Conservation (phyloP, 1,140 invertebrate species). For the Hypothenemus hampei region DNA sequence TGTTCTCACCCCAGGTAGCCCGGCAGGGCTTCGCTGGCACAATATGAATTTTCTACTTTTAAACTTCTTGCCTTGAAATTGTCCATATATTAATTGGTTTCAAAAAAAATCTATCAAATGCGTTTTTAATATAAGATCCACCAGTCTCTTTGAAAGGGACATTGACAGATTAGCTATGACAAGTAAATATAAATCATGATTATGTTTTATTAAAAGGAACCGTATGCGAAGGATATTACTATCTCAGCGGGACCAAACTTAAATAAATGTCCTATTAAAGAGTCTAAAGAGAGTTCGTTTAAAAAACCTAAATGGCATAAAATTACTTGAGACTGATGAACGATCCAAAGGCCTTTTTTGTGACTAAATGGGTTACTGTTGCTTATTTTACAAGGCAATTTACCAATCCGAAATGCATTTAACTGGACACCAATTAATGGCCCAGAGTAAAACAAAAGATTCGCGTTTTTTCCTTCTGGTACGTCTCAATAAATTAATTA, state of each 20-base stretch:
- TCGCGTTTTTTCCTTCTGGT: too few relatives aligned
- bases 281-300: slow-evolving; percentile 24
- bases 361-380: slow-evolving; percentile 20
- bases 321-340: slow-evolving; percentile 21
- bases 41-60: slow-evolving; percentile 6
- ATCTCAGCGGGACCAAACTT: slow-evolving; percentile 22
- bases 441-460: slow-evolving; percentile 14
- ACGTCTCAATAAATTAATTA: too few relatives aligned
- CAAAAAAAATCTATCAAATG: neutral
- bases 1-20: slow-evolving; percentile 1
- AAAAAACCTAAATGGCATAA: slow-evolving; percentile 26
- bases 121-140: neutral
- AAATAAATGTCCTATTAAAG: slow-evolving; percentile 27
- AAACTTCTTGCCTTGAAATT: slow-evolving; percentile 3
- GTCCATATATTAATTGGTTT: neutral
- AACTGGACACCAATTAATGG: slow-evolving; percentile 23
- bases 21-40: slow-evolving; percentile 4
- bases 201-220: slow-evolving; percentile 19
- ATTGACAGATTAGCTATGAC: slow-evolving; percentile 13
- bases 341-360: slow-evolving; percentile 19
- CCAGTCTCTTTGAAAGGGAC: slow-evolving; percentile 9
- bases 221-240: slow-evolving; percentile 16
- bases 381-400: slow-evolving; percentile 23
- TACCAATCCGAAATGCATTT: slow-evolving; percentile 10
- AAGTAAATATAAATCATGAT: slow-evolving; percentile 11